Evolutionary conservation across 2,888 invertebrate species (phyloP).

Genomic region (Odontomyia ornata): DNA sequence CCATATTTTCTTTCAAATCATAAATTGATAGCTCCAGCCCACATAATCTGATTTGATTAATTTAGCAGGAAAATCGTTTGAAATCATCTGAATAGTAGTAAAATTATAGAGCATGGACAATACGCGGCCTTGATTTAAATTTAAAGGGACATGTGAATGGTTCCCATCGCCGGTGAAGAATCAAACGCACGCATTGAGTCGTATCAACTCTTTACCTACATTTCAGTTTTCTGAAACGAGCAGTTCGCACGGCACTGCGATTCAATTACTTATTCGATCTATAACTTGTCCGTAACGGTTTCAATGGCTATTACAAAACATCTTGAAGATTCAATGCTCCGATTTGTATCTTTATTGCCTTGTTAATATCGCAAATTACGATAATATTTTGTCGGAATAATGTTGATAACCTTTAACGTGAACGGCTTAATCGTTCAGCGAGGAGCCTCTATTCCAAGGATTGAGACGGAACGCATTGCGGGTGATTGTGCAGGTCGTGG

Average conservation of each 20-base stretch:
- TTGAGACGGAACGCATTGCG: background rate
- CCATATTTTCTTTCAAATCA: no score
- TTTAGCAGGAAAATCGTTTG: no score
- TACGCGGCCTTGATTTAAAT: background rate
- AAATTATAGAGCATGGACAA: no score
- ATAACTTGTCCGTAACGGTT: constrained; percentile 15
- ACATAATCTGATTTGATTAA: no score
- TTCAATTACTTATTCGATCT: background rate
- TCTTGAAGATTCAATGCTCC: constrained; percentile 20
- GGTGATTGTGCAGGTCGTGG: constrained; percentile 10
- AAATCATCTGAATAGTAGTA: no score
- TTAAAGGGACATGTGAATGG: background rate
- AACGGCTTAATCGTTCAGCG: constrained; percentile 12
- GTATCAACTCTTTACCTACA: background rate
- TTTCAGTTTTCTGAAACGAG: no score
- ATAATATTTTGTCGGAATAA: constrained; percentile 3
- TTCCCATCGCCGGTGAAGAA: background rate
- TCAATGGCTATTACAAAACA: constrained; percentile 27
- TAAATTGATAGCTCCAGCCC: no score
- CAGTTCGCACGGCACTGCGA: background rate
- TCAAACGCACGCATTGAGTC: background rate
- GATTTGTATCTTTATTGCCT: constrained; percentile 36
- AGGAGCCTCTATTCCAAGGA: no score
- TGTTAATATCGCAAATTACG: constrained; percentile 40
- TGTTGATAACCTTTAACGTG: constrained; percentile 42